phyloP scores from a whole-genome alignment of 2,797 vertebrate species.

The Ctenosaura bakeri region DNA sequence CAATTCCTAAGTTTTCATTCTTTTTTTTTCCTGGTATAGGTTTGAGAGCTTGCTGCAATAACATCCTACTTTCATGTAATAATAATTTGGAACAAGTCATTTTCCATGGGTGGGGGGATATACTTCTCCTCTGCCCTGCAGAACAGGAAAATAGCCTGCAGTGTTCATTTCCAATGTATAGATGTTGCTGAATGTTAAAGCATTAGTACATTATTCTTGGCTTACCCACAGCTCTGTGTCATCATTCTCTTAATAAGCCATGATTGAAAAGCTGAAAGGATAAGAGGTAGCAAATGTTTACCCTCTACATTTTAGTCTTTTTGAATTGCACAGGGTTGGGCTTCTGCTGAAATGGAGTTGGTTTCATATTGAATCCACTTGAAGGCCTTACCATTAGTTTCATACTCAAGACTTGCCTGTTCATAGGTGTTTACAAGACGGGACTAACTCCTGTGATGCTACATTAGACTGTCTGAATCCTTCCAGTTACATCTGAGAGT shows the following conservation, averaged over 20 bases:
- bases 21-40: neutral
- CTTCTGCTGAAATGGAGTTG: neutral
- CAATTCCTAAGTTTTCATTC: neutral
- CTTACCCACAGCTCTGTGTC: neutral
- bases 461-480: neutral
- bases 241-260: neutral
- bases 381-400: neutral
- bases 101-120: neutral
- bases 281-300: neutral
- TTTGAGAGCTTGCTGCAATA: neutral
- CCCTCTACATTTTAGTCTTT: neutral
- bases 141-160: neutral
- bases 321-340: neutral
- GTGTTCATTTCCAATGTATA: neutral
- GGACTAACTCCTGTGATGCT: neutral
- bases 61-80: neutral
- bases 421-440: neutral
- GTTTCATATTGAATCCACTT: neutral
- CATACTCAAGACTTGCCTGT: neutral
- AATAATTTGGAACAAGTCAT: neutral
- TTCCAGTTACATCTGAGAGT: neutral
- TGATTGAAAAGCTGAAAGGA: neutral
- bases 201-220: neutral
- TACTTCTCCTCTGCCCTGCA: neutral
- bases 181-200: neutral